Percentiles rank a stretch among this genome's conserved stretches.
These are phyloP conservation scores for Sinocyclocheilus rhinocerous DNA, from an alignment of 2,113 vertebrate genomes.

Conservation along the genomic window DNA sequence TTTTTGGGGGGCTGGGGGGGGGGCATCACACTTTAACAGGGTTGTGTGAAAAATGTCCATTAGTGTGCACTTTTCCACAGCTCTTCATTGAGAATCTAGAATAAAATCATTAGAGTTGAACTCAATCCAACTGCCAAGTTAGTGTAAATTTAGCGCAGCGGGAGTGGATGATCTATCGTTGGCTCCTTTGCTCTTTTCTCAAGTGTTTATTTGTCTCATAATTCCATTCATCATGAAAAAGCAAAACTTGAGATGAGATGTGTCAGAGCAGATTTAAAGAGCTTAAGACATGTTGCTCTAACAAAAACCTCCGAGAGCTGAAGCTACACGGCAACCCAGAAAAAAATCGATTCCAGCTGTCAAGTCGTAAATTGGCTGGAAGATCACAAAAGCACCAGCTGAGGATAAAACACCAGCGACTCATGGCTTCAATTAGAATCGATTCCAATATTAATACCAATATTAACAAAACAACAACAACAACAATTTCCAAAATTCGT, in stretches of 20 bases:
- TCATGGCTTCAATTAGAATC: constrained; percentile 76
- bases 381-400: constrained; percentile 68
- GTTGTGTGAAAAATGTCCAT: not conserved
- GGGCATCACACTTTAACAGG: not conserved
- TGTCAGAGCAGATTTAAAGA: constrained; percentile 60
- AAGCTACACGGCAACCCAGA: constrained; percentile 59
- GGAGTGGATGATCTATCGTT: constrained; percentile 23
- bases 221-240: constrained; percentile 45
- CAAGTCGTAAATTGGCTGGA: constrained; percentile 71
- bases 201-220: constrained; percentile 51
- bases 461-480: too few relatives aligned
- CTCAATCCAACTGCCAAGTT: not conserved
- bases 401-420: constrained; percentile 58
- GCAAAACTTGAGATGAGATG: constrained; percentile 49
- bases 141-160: not conserved
- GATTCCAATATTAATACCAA: constrained; percentile 53
- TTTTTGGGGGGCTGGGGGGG: too few relatives aligned
- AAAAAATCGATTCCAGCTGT: constrained; percentile 73
- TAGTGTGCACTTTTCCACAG: not conserved
- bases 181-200: constrained; percentile 25
- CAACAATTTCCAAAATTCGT: too few relatives aligned
- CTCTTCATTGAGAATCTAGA: not conserved
- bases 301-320: constrained; percentile 45
- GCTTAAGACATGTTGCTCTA: constrained; percentile 57
- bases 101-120: constrained; percentile 29